Percentiles rank a stretch among this genome's conserved stretches.
These are phyloP conservation scores for Chroicocephalus ridibundus DNA, from an alignment of 2,113 vertebrate genomes.

Conservation along the genomic window DNA sequence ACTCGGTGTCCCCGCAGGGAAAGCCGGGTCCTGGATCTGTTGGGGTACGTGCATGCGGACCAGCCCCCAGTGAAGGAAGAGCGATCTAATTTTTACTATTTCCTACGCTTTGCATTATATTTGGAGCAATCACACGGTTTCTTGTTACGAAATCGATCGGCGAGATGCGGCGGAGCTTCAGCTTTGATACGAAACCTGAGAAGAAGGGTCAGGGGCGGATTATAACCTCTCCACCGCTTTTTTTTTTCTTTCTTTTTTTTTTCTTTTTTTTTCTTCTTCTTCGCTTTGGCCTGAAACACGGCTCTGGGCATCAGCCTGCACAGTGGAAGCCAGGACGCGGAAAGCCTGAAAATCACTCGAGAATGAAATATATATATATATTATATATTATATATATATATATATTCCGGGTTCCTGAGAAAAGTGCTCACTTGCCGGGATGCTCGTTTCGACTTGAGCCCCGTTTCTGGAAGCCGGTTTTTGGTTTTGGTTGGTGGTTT, in stretches of 20 bases:
- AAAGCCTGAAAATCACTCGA: not conserved
- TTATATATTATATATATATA: not conserved
- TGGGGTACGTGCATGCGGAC: not conserved
- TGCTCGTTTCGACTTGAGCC: not conserved
- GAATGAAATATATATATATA: not conserved
- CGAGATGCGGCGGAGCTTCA: not conserved
- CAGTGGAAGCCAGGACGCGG: not conserved
- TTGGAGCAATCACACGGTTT: not conserved
- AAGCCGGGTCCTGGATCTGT: not conserved
- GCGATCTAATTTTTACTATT: not conserved
- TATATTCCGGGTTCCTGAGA: not conserved
- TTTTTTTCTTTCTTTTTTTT: no score
- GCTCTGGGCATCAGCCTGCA: not conserved
- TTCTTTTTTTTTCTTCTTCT: accelerated
- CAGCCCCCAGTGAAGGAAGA: not conserved
- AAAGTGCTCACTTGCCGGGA: not conserved
- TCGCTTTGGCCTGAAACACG: not conserved
- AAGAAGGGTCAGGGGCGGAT: not conserved
- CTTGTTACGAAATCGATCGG: not conserved
- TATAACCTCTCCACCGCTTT: not conserved
- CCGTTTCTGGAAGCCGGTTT: not conserved
- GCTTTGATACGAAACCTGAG: not conserved
- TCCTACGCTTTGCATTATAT: not conserved
- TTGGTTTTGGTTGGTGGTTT: not conserved
- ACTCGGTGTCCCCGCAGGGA: not conserved